Percentiles rank a stretch among this genome's conserved stretches.
phyloP scores from a whole-genome alignment of 2,888 invertebrate species.

The Xestia sexstrigata region DNA sequence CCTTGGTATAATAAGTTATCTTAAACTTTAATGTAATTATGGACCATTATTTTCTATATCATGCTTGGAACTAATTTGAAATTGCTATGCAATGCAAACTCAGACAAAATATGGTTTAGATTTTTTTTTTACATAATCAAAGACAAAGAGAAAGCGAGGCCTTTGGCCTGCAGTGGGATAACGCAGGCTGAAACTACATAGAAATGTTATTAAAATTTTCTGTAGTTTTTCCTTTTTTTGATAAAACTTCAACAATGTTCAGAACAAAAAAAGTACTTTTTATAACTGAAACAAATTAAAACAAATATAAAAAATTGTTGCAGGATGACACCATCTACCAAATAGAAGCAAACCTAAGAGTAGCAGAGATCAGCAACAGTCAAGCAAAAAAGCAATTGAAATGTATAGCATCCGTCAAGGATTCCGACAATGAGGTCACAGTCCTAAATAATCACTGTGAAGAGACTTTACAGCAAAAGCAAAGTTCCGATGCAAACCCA shows the following conservation, averaged over 20 bases:
- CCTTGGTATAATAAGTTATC: conserved; percentile 52
- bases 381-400: conserved; percentile 73
- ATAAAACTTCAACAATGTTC: background rate
- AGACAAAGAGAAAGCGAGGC: background rate
- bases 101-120: background rate
- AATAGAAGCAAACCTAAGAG: conserved; percentile 79
- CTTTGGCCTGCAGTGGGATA: background rate
- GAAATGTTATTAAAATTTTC: background rate
- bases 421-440: conserved; percentile 70
- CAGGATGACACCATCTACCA: conserved; percentile 77
- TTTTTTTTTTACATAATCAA: background rate
- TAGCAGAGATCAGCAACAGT: conserved; percentile 71
- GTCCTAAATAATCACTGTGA: conserved; percentile 75
- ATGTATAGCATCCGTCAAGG: conserved; percentile 79
- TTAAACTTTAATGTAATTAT: conserved; percentile 6
- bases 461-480: conserved; percentile 60
- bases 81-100: background rate
- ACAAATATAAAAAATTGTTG: conserved; percentile 14
- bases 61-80: background rate
- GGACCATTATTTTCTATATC: background rate
- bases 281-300: too few species aligned
- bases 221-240: background rate
- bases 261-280: background rate
- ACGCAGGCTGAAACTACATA: background rate
- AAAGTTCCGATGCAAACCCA: conserved; percentile 17